Evolutionary conservation across 2,888 invertebrate species (phyloP).

Genomic region (Rhogogaster chlorosoma): DNA sequence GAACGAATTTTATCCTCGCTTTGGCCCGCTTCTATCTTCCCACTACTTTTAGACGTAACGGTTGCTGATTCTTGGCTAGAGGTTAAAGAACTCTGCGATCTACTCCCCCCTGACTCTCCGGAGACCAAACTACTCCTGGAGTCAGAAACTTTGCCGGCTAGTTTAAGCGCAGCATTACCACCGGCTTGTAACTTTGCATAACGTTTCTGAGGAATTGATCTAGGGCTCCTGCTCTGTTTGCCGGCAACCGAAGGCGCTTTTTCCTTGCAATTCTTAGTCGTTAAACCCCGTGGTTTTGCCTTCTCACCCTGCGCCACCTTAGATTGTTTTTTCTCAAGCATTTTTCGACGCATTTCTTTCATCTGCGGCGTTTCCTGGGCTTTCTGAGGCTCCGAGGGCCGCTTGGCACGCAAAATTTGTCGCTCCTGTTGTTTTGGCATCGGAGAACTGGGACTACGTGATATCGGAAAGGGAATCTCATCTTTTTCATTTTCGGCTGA

Average conservation of each 20-base stretch:
- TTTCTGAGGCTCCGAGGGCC: slow-evolving; percentile 25
- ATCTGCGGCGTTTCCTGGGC: slow-evolving; percentile 67
- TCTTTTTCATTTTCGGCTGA: neutral
- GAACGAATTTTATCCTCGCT: neutral
- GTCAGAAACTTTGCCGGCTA: neutral
- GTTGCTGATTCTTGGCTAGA: neutral
- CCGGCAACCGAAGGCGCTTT: neutral
- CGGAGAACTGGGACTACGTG: neutral
- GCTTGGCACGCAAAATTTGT: slow-evolving; percentile 59
- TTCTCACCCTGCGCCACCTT: neutral
- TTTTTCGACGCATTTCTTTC: slow-evolving; percentile 61
- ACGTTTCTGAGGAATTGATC: neutral
- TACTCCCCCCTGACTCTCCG: neutral
- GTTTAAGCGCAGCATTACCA: neutral
- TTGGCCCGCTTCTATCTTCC: neutral
- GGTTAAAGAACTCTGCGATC: neutral
- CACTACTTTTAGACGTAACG: neutral
- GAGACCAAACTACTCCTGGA: neutral
- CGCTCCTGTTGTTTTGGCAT: slow-evolving; percentile 29
- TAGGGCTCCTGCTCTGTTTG: neutral
- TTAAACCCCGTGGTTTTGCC: neutral
- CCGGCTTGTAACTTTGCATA: neutral
- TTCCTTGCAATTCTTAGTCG: slow-evolving; percentile 1
- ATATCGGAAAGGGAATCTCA: neutral
- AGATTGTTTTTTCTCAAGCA: slow-evolving; percentile 58